These are phyloP conservation scores for Acromyrmex heyeri DNA, from an alignment of 1,140 invertebrate species.

Conservation along the genomic window DNA sequence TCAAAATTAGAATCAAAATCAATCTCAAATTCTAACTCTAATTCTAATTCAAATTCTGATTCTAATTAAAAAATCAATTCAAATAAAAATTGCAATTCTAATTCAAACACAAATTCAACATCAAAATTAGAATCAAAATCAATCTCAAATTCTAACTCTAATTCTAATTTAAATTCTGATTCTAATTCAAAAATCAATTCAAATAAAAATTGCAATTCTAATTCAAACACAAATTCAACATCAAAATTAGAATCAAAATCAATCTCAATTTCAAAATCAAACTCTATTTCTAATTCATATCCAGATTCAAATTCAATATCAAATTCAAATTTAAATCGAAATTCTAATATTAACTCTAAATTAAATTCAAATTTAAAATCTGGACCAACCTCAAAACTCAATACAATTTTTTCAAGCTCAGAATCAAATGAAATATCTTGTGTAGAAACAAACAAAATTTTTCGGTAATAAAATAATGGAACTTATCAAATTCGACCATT, in stretches of 20 bases:
- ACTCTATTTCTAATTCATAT: too few relatives aligned
- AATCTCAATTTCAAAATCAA: not conserved
- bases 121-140: not conserved
- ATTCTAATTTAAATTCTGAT: not conserved
- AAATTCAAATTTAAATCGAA: too few relatives aligned
- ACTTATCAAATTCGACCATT: too few relatives aligned
- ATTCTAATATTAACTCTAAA: too few relatives aligned
- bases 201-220: not conserved
- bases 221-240: not conserved
- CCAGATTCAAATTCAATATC: too few relatives aligned
- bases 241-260: not conserved
- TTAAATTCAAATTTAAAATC: too few relatives aligned
- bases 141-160: not conserved
- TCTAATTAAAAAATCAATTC: not conserved
- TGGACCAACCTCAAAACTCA: too few relatives aligned
- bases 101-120: not conserved
- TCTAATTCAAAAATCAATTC: not conserved
- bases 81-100: not conserved
- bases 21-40: too few relatives aligned
- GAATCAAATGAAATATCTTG: too few relatives aligned
- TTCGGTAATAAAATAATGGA: too few relatives aligned
- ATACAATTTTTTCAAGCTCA: not conserved
- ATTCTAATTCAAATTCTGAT: not conserved
- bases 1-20: too few relatives aligned
- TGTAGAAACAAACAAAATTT: too few relatives aligned